Base-by-base conservation (phyloP, 2,888 invertebrate species). In the Phania funesta region DNA sequence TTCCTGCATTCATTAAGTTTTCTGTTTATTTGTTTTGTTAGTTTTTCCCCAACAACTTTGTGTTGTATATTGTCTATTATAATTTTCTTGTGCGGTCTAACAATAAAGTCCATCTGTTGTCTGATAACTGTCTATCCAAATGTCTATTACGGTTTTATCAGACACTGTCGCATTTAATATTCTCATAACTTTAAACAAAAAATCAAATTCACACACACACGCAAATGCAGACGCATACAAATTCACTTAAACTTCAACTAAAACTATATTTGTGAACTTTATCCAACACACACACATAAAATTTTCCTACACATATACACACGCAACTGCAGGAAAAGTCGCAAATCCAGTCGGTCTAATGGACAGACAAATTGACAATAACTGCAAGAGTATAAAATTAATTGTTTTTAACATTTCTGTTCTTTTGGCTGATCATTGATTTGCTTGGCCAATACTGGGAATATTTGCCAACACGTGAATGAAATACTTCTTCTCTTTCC, bases 71-170 rank as follows among this genome's bases (percentile, higher is more conserved):
- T 83, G 86, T 87, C 87, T 86, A 86, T 86, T 86, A 87, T 86
- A 86, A 87, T 87, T 87, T 88, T 84, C 87, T 87, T 87, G 87
- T 88, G 87, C 85, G 85, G 88, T 87, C 86, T 74, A 84, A 88
- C 87, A 89, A 88, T 87, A 87, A 88, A 89, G 89, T 89, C 89
- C 88, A 89, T 88, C 89, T 89, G 88, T 86, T 88, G 89, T 88
- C 88, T 89, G 88, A 87, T 89, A 88, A 88, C 89, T 89, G 88
- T 89, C 89, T 87, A 87, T 89, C 89, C 88, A 85, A 85, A 87
- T 89, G 89, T 88, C 89, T 87, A 89, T 88, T 87, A 89, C 88
- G 88, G 88, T 88, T 88, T 88, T 88, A 87, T 87, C 88, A 86
- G 87, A 84, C 86, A 82, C 86, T 84, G 85, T 85, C 87, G 86